Conservation (phyloP, 1,140 invertebrate genomes). For the Drosophila mojavensis region DNA sequence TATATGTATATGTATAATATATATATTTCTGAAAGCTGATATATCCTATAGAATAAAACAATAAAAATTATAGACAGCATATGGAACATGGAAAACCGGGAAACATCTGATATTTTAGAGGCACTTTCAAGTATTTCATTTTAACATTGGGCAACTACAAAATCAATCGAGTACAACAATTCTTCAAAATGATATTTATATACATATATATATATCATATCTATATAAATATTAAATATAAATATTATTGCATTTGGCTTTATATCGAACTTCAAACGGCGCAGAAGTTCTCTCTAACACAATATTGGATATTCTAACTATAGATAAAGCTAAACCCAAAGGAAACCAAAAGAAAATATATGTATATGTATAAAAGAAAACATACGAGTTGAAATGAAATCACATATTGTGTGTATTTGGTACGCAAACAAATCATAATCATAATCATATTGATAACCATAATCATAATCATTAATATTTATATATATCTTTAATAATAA, state of each 20-base stretch:
- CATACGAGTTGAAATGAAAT: slow-evolving; percentile 51
- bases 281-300: too few species aligned
- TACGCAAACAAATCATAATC: slow-evolving; percentile 74
- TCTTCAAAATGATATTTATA: background rate
- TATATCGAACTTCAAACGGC: background rate
- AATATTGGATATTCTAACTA: background rate
- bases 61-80: background rate
- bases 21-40: background rate
- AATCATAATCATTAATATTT: slow-evolving; percentile 31
- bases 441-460: slow-evolving; percentile 27
- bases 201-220: too few species aligned
- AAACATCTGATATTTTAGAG: slow-evolving; percentile 28
- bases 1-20: background rate
- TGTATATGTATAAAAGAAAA: slow-evolving; percentile 16
- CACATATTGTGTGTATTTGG: slow-evolving; percentile 78
- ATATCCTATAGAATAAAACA: background rate
- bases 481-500: slow-evolving; percentile 54
- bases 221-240: too few species aligned
- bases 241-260: background rate
- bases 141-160: slow-evolving; percentile 1
- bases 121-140: slow-evolving; percentile 40
- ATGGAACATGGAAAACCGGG: background rate
- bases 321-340: slow-evolving; percentile 4
- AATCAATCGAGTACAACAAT: background rate
- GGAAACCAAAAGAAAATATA: slow-evolving; percentile 15